Evolutionary conservation across 2,888 invertebrate genomes (phyloP), one percentile per base, ranked within the genome.

Genomic region (Helobdella robusta): DNA sequence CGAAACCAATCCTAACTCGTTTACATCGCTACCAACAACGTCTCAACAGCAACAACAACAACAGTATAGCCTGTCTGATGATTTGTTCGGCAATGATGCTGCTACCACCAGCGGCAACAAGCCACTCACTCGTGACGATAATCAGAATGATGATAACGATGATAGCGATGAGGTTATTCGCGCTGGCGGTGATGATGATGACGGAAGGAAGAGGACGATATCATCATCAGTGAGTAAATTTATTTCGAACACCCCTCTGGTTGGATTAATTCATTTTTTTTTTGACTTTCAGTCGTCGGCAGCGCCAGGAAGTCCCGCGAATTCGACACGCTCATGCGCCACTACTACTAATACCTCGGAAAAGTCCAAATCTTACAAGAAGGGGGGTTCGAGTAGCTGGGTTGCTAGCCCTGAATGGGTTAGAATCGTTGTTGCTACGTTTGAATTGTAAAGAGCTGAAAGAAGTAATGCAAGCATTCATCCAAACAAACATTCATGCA

Each of bases 281-380:
- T n/a, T n/a, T n/a, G n/a, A n/a, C n/a, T n/a, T 15, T n/a, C 11
- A 56, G 56, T 4, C 30, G 20, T 56, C 56, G 28, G n/a, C 56
- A n/a, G n/a, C 56, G 1, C 25, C 28, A n/a, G 28, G n/a, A 2
- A 56, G 74, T 67, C 72, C 74, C 66, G 75, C 75, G 59, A 69
- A 75, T 23, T 76, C 75, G 5, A 62, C 20, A n/a, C 59, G 34
- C 20, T 34, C 58, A 34, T 68, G 64, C n/a, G 52, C 67, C 6
- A 5, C 52, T 6, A 18, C 28, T 36, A 59, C 61, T 23, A 56
- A 46, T 40, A 52, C 66, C 20, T 67, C 64, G 15, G 40, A 46
- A 46, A 28, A 32, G 50, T 18, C 62, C 18, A 25, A 25, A 2
- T 15, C 25, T 6, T 32, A 23, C 4, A 62, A 48, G 30, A 46